Conservation (phyloP, 2,113 vertebrate species). For the Colistium nudipinnis region DNA sequence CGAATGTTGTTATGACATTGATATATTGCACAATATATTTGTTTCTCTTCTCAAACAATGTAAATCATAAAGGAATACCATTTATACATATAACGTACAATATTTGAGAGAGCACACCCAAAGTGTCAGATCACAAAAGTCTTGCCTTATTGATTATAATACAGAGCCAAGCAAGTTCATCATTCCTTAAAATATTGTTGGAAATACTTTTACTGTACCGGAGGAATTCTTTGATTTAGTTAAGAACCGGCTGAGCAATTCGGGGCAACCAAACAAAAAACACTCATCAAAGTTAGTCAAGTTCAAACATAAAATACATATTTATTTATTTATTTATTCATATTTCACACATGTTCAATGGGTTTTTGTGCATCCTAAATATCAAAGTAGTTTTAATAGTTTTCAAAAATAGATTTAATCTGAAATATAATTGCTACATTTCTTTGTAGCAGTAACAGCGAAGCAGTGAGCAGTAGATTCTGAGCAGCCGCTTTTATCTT, state of each 20-base stretch:
- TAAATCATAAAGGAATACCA: not conserved
- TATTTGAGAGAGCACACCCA: slow-evolving; percentile 30
- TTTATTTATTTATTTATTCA: not conserved
- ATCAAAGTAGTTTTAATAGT: too few species aligned
- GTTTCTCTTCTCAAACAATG: not conserved
- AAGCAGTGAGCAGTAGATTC: not conserved
- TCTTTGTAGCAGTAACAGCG: not conserved
- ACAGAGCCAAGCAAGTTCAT: slow-evolving; percentile 42
- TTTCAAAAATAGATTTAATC: not conserved
- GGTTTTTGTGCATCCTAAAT: too few species aligned
- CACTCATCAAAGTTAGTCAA: too few species aligned
- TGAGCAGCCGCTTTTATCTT: not conserved
- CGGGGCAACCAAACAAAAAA: not conserved
- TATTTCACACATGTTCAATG: not conserved
- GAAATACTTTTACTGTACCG: slow-evolving; percentile 24
- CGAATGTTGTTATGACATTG: not conserved
- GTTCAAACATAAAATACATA: not conserved
- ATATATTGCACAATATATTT: not conserved
- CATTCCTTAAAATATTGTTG: slow-evolving; percentile 43
- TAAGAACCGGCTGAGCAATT: not conserved
- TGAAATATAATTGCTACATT: not conserved
- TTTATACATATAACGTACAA: slow-evolving; percentile 7
- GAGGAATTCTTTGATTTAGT: slow-evolving; percentile 20
- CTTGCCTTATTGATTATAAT: slow-evolving; percentile 35
- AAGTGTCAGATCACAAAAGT: slow-evolving; percentile 17